Percentiles rank a stretch among this genome's conserved stretches.
phyloP scores from a whole-genome alignment of 2,113 vertebrate species.

The Ancistrus triradiatus region DNA sequence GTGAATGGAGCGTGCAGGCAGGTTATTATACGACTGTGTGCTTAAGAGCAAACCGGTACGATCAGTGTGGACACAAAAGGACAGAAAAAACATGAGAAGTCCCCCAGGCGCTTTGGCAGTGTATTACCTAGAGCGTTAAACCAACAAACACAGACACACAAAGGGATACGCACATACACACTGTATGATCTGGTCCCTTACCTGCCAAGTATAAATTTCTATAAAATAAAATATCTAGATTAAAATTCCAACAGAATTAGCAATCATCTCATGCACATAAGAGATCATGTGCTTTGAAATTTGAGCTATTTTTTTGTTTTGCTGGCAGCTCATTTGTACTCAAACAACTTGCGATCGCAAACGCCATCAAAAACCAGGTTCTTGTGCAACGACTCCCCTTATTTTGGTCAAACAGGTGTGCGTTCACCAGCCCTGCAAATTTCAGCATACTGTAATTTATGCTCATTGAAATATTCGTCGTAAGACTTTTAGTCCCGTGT shows the following conservation, averaged over 20 bases:
- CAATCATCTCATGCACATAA: constrained; percentile 25
- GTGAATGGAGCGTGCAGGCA: constrained; percentile 25
- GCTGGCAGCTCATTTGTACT: constrained; percentile 26
- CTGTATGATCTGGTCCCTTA: constrained; percentile 54
- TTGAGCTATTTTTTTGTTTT: neutral
- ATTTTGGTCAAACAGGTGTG: constrained; percentile 37
- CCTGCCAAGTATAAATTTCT: constrained; percentile 59
- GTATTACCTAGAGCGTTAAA: constrained; percentile 70
- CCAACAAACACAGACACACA: constrained; percentile 60
- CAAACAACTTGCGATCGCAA: constrained; percentile 33
- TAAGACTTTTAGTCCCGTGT: constrained; percentile 39
- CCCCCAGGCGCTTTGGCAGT: constrained; percentile 73
- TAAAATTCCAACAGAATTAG: constrained; percentile 50
- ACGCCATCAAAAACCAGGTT: constrained; percentile 69
- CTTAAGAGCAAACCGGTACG: constrained; percentile 52
- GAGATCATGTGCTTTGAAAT: constrained; percentile 32
- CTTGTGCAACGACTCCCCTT: constrained; percentile 61
- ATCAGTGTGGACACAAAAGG: constrained; percentile 36
- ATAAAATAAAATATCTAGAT: constrained; percentile 61
- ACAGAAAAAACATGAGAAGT: constrained; percentile 53
- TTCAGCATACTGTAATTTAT: neutral
- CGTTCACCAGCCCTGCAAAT: neutral
- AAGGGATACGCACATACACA: constrained; percentile 40
- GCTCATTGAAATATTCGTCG: neutral
- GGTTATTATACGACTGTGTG: constrained; percentile 17